Evolutionary conservation across 2,797 vertebrate species (phyloP).

Genomic region (Galagoides demidoff): DNA sequence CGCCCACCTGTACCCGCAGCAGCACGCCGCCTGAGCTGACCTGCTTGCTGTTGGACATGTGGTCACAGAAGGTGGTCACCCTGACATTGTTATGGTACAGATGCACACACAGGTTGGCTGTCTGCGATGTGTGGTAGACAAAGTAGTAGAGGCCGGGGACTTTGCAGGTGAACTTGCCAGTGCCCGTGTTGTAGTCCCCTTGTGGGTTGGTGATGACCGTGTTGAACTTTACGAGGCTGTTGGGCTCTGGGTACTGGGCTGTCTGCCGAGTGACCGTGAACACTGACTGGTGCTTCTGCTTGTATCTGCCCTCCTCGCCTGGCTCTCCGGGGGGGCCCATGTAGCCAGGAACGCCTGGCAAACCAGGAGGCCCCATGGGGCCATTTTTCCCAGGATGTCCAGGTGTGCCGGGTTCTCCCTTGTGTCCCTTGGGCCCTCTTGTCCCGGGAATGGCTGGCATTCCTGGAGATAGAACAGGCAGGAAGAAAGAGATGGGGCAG

Average conservation of each 20-base stretch:
- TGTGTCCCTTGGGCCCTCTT: constrained; percentile 84
- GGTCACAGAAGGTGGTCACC: constrained; percentile 90
- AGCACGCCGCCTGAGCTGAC: constrained; percentile 89
- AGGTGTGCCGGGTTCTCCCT: constrained; percentile 81
- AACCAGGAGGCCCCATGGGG: constrained; percentile 79
- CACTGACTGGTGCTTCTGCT: constrained; percentile 86
- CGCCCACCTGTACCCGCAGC: constrained; percentile 75
- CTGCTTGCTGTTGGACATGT: constrained; percentile 85
- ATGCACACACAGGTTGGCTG: constrained; percentile 85
- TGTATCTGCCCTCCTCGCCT: constrained; percentile 83
- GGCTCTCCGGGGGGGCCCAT: constrained; percentile 13
- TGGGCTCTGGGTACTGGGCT: background rate
- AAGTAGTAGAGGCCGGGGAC: constrained; percentile 91
- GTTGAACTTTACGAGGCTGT: constrained; percentile 85
- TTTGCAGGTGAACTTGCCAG: constrained; percentile 89
- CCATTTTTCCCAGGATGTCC: constrained; percentile 89
- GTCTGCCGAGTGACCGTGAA: constrained; percentile 89
- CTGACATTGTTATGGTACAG: constrained; percentile 62
- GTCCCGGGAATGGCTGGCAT: constrained; percentile 63
- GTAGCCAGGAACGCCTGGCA: constrained; percentile 60
- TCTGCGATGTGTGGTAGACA: constrained; percentile 85
- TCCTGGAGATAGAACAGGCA: constrained; percentile 83
- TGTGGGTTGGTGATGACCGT: constrained; percentile 86
- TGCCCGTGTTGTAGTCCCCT: constrained; percentile 80
- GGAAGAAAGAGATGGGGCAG: background rate